These are phyloP conservation scores for Rhysida immarginata DNA, from an alignment of 1,140 invertebrate species.

Conservation along the genomic window DNA sequence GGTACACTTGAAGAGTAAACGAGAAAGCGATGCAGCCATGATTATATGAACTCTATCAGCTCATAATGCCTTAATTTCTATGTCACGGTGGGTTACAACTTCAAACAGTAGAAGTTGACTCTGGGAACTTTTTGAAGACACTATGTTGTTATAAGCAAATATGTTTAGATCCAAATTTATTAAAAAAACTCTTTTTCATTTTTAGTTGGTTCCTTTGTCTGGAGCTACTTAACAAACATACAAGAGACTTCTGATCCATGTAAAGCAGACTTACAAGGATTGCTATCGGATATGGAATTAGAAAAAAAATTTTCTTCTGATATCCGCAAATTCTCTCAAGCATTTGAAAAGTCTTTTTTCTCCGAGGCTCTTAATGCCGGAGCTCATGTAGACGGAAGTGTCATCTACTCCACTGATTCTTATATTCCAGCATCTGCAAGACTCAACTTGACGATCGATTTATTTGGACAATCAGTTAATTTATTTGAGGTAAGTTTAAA, in stretches of 20 bases:
- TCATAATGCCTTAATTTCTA: too few species aligned
- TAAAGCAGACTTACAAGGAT: slow-evolving; percentile 60
- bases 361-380: slow-evolving; percentile 72
- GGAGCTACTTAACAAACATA: slow-evolving; percentile 76
- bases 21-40: too few species aligned
- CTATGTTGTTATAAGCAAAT: too few species aligned
- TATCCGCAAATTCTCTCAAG: slow-evolving; percentile 71
- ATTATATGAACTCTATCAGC: too few species aligned
- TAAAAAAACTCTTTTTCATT: too few species aligned
- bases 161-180: too few species aligned
- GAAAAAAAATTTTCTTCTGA: slow-evolving; percentile 61
- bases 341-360: slow-evolving; percentile 69
- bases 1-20: too few species aligned
- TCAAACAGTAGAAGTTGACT: too few species aligned
- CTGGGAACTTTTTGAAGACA: too few species aligned
- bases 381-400: slow-evolving; percentile 54
- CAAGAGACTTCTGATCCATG: slow-evolving; percentile 66
- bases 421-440: slow-evolving; percentile 66
- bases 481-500: slow-evolving; percentile 47
- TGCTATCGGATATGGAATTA: slow-evolving; percentile 55
- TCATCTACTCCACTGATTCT: slow-evolving; percentile 77
- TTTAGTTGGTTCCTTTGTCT: slow-evolving; percentile 80
- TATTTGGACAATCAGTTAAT: slow-evolving; percentile 83
- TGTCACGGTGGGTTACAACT: too few species aligned
- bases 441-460: slow-evolving; percentile 69